phyloP scores from a whole-genome alignment of 2,113 vertebrate genomes.

The Malurus alboscapulatus region DNA sequence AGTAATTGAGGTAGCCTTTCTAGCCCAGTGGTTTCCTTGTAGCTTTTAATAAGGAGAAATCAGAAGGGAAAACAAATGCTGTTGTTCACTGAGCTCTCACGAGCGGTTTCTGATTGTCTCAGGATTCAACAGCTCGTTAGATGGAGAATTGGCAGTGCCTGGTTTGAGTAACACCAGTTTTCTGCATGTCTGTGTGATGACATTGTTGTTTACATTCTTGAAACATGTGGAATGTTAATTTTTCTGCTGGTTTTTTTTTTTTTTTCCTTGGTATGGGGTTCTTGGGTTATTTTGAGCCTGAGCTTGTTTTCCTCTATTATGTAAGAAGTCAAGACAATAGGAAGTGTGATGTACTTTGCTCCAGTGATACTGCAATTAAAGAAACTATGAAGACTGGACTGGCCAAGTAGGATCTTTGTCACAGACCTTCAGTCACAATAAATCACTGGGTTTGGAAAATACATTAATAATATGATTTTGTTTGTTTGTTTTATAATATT shows the following conservation, averaged over 20 bases:
- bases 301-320: background rate
- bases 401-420: background rate
- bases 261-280: background rate
- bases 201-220: constrained; percentile 58
- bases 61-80: constrained; percentile 39
- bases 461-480: background rate
- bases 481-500: background rate
- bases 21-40: constrained; percentile 28
- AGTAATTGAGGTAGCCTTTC: constrained; percentile 46
- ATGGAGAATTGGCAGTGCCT: background rate
- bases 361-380: background rate
- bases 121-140: constrained; percentile 30
- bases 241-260: background rate
- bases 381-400: background rate
- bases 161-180: constrained; percentile 40
- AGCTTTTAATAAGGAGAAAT: constrained; percentile 39
- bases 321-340: constrained; percentile 9
- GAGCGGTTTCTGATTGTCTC: background rate
- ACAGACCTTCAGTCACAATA: background rate
- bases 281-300: background rate
- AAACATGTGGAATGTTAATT: constrained; percentile 50
- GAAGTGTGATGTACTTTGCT: constrained; percentile 6
- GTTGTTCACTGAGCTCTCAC: background rate
- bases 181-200: constrained; percentile 40
- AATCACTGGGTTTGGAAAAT: background rate